phyloP scores from a whole-genome alignment of 2,888 invertebrate species.

The Epinotia ramella region DNA sequence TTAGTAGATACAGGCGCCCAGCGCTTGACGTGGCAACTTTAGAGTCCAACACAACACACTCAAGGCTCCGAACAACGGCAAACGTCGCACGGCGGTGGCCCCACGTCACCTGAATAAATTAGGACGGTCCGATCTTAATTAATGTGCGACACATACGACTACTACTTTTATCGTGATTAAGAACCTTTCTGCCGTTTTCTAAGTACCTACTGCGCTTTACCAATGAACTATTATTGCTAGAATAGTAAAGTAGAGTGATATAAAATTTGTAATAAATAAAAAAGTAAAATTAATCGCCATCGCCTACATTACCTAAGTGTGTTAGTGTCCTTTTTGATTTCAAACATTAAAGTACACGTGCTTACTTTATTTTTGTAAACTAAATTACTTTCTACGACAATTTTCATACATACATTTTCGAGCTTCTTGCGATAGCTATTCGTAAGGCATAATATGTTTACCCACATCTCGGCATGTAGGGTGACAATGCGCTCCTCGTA shows the following conservation, averaged over 20 bases:
- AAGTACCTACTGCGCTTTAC: conserved; percentile 14
- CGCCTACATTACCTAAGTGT: too few species aligned
- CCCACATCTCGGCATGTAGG: conserved; percentile 56
- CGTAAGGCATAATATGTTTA: conserved; percentile 40
- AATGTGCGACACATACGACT: conserved; percentile 69
- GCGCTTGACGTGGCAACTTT: conserved; percentile 60
- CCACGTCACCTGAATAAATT: conserved; percentile 78
- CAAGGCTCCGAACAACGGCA: conserved; percentile 52
- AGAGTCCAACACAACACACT: conserved; percentile 47
- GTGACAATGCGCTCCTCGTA: conserved; percentile 67
- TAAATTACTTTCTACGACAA: too few species aligned
- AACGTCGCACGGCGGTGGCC: conserved; percentile 50
- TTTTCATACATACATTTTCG: neutral
- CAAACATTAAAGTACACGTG: too few species aligned
- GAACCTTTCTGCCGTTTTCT: conserved; percentile 52
- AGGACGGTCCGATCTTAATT: conserved; percentile 75
- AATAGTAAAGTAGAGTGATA: conserved; percentile 1
- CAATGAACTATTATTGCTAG: conserved; percentile 36
- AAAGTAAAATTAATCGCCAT: neutral
- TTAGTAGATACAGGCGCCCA: conserved; percentile 47
- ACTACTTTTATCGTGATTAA: conserved; percentile 75
- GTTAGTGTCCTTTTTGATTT: too few species aligned
- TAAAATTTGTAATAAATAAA: neutral
- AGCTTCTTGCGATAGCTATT: conserved; percentile 8
- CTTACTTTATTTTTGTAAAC: too few species aligned